Percentiles rank a stretch among this genome's conserved stretches.
Evolutionary conservation across 2,113 vertebrate species (phyloP).

Genomic region (Semicossyphus pulcher): DNA sequence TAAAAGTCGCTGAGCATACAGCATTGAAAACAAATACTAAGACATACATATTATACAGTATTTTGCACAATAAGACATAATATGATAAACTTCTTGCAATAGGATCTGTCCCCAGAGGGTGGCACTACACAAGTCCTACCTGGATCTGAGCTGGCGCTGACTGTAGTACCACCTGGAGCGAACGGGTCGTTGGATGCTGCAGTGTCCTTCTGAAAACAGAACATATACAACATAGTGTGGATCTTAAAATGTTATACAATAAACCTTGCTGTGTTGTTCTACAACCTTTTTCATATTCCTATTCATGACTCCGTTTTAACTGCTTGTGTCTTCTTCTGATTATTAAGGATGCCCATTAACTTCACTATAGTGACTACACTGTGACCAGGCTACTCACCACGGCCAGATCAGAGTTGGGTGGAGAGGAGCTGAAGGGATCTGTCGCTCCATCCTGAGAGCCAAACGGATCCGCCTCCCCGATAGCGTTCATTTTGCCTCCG

Average conservation of each 20-base stretch:
- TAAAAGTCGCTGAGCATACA: not conserved
- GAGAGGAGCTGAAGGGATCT: slow-evolving; percentile 77
- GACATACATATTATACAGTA: not conserved
- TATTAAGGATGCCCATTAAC: not conserved
- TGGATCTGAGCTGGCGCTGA: slow-evolving; percentile 86
- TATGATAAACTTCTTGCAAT: slow-evolving; percentile 17
- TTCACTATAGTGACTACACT: not conserved
- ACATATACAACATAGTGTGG: not conserved
- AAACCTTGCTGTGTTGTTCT: not conserved
- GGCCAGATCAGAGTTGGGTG: slow-evolving; percentile 59
- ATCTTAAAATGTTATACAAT: not conserved
- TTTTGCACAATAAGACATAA: not conserved
- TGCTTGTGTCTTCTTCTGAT: not conserved
- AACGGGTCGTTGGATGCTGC: slow-evolving; percentile 92
- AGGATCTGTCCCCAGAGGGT: slow-evolving; percentile 31
- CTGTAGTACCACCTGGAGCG: slow-evolving; percentile 93
- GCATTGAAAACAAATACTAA: not conserved
- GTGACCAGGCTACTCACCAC: slow-evolving; percentile 64
- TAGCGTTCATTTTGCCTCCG: slow-evolving; percentile 52
- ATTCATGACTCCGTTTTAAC: too few relatives aligned
- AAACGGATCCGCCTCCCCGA: slow-evolving; percentile 75
- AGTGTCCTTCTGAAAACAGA: slow-evolving; percentile 85
- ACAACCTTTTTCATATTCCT: too few relatives aligned
- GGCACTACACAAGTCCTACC: slow-evolving; percentile 81
- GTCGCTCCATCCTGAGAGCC: slow-evolving; percentile 59